Evolutionary conservation across 2,888 invertebrate genomes (phyloP).

Genomic region (Acanthacorydalis orientalis): DNA sequence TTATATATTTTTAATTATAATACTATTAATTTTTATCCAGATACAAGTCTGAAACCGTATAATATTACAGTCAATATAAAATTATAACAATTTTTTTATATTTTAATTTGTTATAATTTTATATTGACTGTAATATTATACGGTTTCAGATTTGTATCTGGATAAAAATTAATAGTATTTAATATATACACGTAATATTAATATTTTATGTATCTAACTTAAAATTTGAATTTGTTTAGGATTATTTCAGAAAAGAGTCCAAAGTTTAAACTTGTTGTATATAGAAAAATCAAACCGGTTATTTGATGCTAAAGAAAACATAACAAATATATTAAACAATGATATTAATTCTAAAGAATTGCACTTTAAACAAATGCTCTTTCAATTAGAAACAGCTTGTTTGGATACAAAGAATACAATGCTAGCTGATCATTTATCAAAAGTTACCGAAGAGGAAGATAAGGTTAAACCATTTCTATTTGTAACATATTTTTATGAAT

Average conservation of each 20-base stretch:
- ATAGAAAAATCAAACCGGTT: not conserved
- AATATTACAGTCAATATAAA: not conserved
- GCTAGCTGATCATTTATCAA: not conserved
- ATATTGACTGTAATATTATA: too few species aligned
- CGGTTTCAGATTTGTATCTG: too few species aligned
- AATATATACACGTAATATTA: too few species aligned
- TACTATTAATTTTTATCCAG: too few species aligned
- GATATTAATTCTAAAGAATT: not conserved
- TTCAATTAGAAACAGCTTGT: not conserved
- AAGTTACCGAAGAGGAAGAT: not conserved
- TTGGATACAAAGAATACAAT: not conserved
- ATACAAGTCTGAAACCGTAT: too few species aligned
- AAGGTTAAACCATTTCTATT: not conserved
- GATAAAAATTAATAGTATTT: too few species aligned
- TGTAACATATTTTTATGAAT: not conserved
- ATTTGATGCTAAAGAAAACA: not conserved
- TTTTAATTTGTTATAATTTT: too few species aligned
- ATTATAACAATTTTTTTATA: not conserved
- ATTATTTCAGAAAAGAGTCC: not conserved
- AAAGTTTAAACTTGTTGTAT: not conserved
- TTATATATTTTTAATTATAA: too few species aligned
- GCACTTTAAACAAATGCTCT: not conserved
- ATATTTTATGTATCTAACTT: too few species aligned
- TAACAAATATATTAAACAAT: not conserved
- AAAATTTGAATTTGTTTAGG: not conserved